Percentiles rank a stretch among this genome's conserved stretches.
These are phyloP conservation scores for Mimachlamys varia DNA, from an alignment of 2,888 invertebrate genomes.

Conservation along the genomic window DNA sequence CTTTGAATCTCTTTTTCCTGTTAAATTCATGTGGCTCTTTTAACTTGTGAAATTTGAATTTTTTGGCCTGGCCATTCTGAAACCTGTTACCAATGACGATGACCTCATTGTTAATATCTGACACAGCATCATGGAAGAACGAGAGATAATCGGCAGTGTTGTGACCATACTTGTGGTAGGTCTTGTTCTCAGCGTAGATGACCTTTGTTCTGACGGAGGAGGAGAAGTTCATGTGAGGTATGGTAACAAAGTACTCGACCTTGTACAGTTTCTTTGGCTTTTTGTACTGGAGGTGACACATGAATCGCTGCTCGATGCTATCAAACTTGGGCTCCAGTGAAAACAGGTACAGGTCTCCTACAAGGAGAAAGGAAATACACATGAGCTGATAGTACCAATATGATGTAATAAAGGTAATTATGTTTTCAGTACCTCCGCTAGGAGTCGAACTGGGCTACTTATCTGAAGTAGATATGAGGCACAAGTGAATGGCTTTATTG, in stretches of 20 bases:
- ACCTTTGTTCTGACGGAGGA: conserved; percentile 57
- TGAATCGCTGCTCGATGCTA: conserved; percentile 67
- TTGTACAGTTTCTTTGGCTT: conserved; percentile 75
- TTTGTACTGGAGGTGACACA: conserved; percentile 75
- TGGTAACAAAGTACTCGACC: conserved; percentile 71
- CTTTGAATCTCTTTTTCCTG: conserved; percentile 53
- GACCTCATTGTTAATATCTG: conserved; percentile 69
- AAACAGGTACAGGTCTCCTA: conserved; percentile 77
- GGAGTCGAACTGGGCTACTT: no score
- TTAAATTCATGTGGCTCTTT: conserved; percentile 64
- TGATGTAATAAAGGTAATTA: no score
- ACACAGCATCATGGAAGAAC: conserved; percentile 54
- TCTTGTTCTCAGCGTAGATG: conserved; percentile 54
- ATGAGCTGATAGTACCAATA: no score
- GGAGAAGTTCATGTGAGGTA: conserved; percentile 67
- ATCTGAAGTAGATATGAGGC: no score
- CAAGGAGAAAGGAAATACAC: conserved; percentile 23
- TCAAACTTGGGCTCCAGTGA: conserved; percentile 74
- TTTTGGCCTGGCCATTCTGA: conserved; percentile 50
- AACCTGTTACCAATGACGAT: conserved; percentile 71
- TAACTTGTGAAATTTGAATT: conserved; percentile 65
- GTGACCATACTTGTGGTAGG: conserved; percentile 55
- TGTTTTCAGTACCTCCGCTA: no score
- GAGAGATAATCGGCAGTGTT: conserved; percentile 65
- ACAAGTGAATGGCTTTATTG: no score